Base-by-base conservation (phyloP, 2,888 invertebrate genomes). In the Cryptosula pallasiana region DNA sequence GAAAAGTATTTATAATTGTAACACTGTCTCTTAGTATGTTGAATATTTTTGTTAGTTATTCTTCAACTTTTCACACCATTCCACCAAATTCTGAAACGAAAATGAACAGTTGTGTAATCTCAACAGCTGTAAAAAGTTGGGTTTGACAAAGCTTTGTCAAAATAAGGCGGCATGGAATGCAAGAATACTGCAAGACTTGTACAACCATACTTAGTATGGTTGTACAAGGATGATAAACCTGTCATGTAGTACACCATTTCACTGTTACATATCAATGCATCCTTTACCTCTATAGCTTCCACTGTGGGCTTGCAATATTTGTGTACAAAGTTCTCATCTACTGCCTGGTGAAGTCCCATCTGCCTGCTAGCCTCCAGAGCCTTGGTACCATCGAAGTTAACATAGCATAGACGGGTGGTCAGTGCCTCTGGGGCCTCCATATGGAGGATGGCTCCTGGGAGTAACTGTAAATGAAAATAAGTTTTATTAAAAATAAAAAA, bases 391-490 rank as follows among this genome's bases (percentile, higher is more conserved):
- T 83, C 80, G 75, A 84, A 84, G 74, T 82, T 79, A 54, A 84
- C 82, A 74, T 75, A 84, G 73, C 83, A 83, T 35, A 84, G 75
- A 9, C 84, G 74, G 0, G 78, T 77, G 2, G 83, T 83, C 16
- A 84, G 76, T 71, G 83, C 83, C 13, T 77, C 75, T 0, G 74
- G 71, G 2, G 82, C 81, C 34, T 83, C 75, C 1, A 82, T 75
- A 75, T 81, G 82, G 9, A 79, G 79, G 1, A 83, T 83, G 5
- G 82, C 83, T 29, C 83, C 82, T 0, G 82, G 78, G 81, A 83
- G 81, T 57, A 84, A 75, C 83, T 83, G 71, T 0, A 75, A 63
- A 45, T n/a, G 23, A 3, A 55, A 45, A 63, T 3, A 35, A n/a
- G 16, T n/a, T 69, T n/a, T n/a, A n/a, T n/a, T n/a, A n/a, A n/a